phyloP scores from a whole-genome alignment of 2,113 vertebrate species.

The Peromyscus leucopus region DNA sequence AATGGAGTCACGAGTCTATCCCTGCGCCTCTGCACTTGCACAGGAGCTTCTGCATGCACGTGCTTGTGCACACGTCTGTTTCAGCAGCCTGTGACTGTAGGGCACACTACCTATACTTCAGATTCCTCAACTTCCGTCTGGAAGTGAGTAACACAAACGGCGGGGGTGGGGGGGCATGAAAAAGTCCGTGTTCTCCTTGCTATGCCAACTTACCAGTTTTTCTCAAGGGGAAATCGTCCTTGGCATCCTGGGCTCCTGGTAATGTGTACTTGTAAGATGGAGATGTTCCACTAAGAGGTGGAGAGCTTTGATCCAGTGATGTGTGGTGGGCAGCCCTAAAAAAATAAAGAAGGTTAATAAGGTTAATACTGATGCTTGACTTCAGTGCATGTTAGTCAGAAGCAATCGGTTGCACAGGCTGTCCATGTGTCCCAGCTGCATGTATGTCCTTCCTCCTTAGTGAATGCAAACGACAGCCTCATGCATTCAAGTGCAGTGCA shows the following conservation, averaged over 20 bases:
- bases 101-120: neutral
- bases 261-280: slow-evolving; percentile 96
- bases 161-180: neutral
- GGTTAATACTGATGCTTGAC: slow-evolving; percentile 71
- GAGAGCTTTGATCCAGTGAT: slow-evolving; percentile 98
- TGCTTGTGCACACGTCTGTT: neutral
- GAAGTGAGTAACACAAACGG: neutral
- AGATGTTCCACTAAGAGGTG: slow-evolving; percentile 95
- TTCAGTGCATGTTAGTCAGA: slow-evolving; percentile 75
- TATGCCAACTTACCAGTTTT: slow-evolving; percentile 94
- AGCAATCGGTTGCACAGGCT: slow-evolving; percentile 79
- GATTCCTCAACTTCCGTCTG: neutral
- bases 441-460: slow-evolving; percentile 77
- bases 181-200: neutral
- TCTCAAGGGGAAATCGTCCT: slow-evolving; percentile 98
- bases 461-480: slow-evolving; percentile 81
- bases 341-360: slow-evolving; percentile 77
- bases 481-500: slow-evolving; percentile 70
- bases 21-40: no score
- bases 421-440: slow-evolving; percentile 77
- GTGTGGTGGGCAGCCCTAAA: slow-evolving; percentile 97
- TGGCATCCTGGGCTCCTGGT: slow-evolving; percentile 93
- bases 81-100: neutral
- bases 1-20: no score
- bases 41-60: no score